phyloP scores from a whole-genome alignment of 2,888 invertebrate species.

The Caenorhabditis sulstoni region DNA sequence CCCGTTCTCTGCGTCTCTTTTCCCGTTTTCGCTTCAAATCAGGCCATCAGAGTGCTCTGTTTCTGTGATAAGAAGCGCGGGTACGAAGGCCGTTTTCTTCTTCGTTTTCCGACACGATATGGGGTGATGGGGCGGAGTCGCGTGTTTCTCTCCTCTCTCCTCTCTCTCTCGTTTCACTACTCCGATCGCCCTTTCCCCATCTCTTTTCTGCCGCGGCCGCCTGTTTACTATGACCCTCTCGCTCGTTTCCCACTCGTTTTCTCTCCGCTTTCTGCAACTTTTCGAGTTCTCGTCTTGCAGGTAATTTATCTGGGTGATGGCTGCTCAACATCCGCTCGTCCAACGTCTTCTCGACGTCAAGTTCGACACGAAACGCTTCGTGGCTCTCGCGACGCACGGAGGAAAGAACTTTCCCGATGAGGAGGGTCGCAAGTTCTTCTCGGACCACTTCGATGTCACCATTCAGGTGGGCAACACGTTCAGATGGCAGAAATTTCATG shows the following conservation, averaged over 20 bases:
- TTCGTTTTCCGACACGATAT: constrained; percentile 42
- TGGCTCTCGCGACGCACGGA: constrained; percentile 64
- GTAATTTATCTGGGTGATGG: constrained; percentile 54
- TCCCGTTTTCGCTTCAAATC: neutral
- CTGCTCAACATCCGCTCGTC: constrained; percentile 50
- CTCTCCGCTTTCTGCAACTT: constrained; percentile 12
- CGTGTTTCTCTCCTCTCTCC: constrained; percentile 1
- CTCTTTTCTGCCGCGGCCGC: constrained; percentile 10
- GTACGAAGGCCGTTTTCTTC: constrained; percentile 47
- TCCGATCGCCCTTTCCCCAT: constrained; percentile 27
- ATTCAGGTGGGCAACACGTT: constrained; percentile 68
- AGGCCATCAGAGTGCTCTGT: constrained; percentile 16
- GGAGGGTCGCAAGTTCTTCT: constrained; percentile 65
- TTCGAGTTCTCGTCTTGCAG: constrained; percentile 22
- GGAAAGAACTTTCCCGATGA: constrained; percentile 68
- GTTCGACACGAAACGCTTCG: constrained; percentile 63
- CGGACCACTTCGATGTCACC: constrained; percentile 76
- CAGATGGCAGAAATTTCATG: neutral
- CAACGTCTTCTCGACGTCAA: constrained; percentile 64
- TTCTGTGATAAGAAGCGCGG: constrained; percentile 28
- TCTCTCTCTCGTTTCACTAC: constrained; percentile 29
- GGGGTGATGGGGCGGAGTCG: constrained; percentile 61
- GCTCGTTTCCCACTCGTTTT: neutral
- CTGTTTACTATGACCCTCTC: constrained; percentile 32
- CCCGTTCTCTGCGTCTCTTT: neutral